Evolutionary conservation across 1,140 invertebrate genomes (phyloP), one percentile per base, ranked within the genome.

Genomic region (Melanaphis sacchari): DNA sequence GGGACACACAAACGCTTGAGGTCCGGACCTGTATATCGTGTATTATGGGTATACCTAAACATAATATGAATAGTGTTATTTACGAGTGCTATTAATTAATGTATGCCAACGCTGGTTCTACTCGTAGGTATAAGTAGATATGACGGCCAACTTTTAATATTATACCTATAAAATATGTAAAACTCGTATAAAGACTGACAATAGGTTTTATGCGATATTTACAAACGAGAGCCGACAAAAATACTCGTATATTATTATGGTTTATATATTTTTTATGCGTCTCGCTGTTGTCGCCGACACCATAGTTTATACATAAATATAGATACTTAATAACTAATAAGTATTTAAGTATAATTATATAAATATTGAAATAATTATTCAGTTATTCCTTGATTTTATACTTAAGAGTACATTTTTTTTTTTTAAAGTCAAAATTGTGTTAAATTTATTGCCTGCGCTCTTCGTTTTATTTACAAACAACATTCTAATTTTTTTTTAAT

Each of bases 51-150:
- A 59, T 76, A 76, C 59, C 15, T n/a, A n/a, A 15, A 36, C 31
- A 76, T 76, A 66, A 76, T 76, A 31, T n/a, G 15, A n/a, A n/a
- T 18, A 40, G 9, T 41, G 40, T 84, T 84, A 84, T 84, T 84
- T 84, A 84, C 82, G 82, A 84, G 38, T 38, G 82, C 82, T 15
- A 84, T 84, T 31, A 84, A 84, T 84, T 84, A 41, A 41, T 38
- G 82, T 26, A 40, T 84, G 46, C 46, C 1, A 18, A 31, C 38
- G 40, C 9, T 9, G 24, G 8, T 36, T 40, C 24, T 82, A n/a
- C n/a, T n/a, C n/a, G n/a, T n/a, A n/a, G n/a, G n/a, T n/a, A 82
- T 24, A 24, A n/a, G 40, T 84, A 41, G n/a, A 31, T 22, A 82
- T 24, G 38, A 84, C 9, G 38, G 38, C 7, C 7, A 40, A 8